Base-by-base conservation (phyloP, 2,113 vertebrate genomes). In the Pavo muticus region DNA sequence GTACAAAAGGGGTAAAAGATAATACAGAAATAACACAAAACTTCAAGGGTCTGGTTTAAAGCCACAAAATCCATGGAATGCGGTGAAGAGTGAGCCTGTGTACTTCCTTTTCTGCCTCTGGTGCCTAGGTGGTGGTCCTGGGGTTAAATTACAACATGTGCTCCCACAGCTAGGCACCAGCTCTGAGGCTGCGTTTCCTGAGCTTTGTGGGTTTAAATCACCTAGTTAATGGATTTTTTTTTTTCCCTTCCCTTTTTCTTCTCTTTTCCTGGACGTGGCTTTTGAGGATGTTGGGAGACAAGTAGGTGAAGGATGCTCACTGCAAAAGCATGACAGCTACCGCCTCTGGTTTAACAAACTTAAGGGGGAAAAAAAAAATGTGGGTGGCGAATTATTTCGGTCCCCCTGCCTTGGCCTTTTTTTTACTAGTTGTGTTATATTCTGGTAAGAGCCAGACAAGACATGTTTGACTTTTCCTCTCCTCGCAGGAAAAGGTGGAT, bases 401-500 rank as follows among this genome's bases (percentile, higher is more conserved):
- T 81, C n/a, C 64, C 86, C 84, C 20, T 64, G 68, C 64, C 69
- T 95, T 92, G 48, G 76, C 90, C 44, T 77, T 90, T 84, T 84
- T 84, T 94, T 37, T 96, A 45, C 84, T 96, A 97, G 92, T 94
- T 14, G 29, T 75, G 48, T 95, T 97, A 67, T 93, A 89, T 97
- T 97, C 54, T 97, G 95, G 85, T 97, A 97, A 97, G 85, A 98
- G 61, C 88, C 95, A 96, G 96, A 95, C 88, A 95, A 97, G 95
- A 97, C 96, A 94, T 95, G 96, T 88, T 97, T 54, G 76, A 96
- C 97, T 98, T 97, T 97, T 97, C 94, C 82, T 90, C 90, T 97
- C 87, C 97, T 97, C 94, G 97, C 97, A 98, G 98, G 97, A 97
- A 97, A 98, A 97, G 91, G 96, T 97, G 97, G 96, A 98, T 65